Evolutionary conservation across 2,113 vertebrate species (phyloP).

Genomic region (Aptenodytes patagonicus): DNA sequence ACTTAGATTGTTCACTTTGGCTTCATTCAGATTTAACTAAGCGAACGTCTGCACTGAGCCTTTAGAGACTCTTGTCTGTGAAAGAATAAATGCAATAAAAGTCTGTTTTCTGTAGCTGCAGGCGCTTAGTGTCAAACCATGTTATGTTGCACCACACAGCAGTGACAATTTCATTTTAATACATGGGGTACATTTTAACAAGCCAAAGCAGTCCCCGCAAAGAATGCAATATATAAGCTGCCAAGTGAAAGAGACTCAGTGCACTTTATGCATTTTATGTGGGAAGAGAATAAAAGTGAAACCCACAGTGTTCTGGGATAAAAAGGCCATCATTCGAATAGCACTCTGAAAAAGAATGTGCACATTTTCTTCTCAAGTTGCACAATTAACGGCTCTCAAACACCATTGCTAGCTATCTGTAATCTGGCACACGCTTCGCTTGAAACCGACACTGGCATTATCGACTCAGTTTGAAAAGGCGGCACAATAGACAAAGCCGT

Average conservation of each 20-base stretch:
- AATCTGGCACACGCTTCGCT: slow-evolving; percentile 61
- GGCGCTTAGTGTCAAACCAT: slow-evolving; percentile 69
- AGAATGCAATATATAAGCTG: slow-evolving; percentile 46
- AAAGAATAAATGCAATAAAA: slow-evolving; percentile 77
- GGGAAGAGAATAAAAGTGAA: slow-evolving; percentile 64
- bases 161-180: slow-evolving; percentile 79
- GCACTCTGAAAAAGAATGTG: slow-evolving; percentile 55
- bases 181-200: slow-evolving; percentile 69
- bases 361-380: slow-evolving; percentile 72
- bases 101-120: slow-evolving; percentile 75
- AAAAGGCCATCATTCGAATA: slow-evolving; percentile 27
- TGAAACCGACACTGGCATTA: slow-evolving; percentile 64
- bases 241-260: slow-evolving; percentile 34
- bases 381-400: slow-evolving; percentile 68
- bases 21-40: slow-evolving; percentile 76
- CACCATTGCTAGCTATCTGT: slow-evolving; percentile 53
- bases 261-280: slow-evolving; percentile 50
- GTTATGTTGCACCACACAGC: slow-evolving; percentile 69
- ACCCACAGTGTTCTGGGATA: slow-evolving; percentile 25
- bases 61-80: slow-evolving; percentile 70
- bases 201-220: slow-evolving; percentile 64
- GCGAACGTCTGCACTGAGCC: slow-evolving; percentile 60
- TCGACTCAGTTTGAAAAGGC: slow-evolving; percentile 57
- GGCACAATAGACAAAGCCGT: slow-evolving; percentile 28
- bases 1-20: slow-evolving; percentile 61